Evolutionary conservation across 2,113 vertebrate species (phyloP).

Genomic region (Piliocolobus tephrosceles): DNA sequence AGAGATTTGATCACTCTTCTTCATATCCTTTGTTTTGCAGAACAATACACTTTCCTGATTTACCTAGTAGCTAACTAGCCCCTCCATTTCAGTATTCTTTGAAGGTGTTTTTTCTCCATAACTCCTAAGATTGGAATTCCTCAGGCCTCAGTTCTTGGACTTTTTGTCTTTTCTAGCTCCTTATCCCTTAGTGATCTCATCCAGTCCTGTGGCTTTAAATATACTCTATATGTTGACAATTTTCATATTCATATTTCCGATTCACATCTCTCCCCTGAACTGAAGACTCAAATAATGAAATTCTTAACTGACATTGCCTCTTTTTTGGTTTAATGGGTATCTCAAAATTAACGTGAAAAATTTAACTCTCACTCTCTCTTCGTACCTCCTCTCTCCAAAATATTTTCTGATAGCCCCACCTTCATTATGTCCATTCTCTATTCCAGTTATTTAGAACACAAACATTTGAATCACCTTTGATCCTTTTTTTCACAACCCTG

Average conservation of each 20-base stretch:
- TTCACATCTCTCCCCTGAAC: background rate
- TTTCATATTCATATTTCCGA: background rate
- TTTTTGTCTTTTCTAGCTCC: background rate
- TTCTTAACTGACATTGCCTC: background rate
- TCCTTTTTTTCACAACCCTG: background rate
- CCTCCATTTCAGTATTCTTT: background rate
- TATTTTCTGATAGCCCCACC: background rate
- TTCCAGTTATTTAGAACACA: background rate
- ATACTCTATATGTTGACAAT: background rate
- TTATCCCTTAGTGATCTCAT: background rate
- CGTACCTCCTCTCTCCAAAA: background rate
- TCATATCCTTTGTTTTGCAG: background rate
- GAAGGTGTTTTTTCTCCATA: background rate
- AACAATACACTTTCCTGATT: background rate
- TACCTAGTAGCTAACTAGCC: background rate
- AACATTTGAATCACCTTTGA: background rate
- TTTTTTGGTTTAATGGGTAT: background rate
- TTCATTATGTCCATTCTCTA: background rate
- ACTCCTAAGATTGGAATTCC: background rate
- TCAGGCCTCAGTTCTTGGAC: background rate
- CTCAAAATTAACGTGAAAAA: background rate
- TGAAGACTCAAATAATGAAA: background rate
- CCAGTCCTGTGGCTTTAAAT: background rate
- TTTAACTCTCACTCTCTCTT: background rate
- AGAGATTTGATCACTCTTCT: background rate